These are phyloP conservation scores for Drosophila kokeensis DNA, from an alignment of 2,888 invertebrate genomes.

Conservation along the genomic window DNA sequence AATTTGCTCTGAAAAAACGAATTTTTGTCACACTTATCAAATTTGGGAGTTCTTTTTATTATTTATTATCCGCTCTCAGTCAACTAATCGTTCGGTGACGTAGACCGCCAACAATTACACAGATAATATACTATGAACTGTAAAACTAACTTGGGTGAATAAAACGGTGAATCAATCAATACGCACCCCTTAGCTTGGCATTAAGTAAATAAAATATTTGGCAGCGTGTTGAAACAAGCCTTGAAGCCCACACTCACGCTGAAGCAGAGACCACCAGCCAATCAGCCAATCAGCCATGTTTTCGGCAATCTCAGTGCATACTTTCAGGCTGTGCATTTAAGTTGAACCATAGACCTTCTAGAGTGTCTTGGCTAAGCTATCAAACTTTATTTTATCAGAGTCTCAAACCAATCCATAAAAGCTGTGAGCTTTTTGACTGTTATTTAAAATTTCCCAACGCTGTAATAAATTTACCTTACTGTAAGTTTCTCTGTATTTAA, in stretches of 20 bases:
- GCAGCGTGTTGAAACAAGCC: background rate
- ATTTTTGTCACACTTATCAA: background rate
- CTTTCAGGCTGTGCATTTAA: background rate
- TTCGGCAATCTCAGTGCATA: background rate
- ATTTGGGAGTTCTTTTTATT: background rate
- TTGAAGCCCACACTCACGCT: background rate
- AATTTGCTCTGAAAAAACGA: background rate
- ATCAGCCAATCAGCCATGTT: background rate
- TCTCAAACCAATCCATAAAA: background rate
- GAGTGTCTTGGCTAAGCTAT: slow-evolving; percentile 1
- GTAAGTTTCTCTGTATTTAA: background rate
- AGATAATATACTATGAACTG: background rate
- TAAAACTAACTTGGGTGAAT: background rate
- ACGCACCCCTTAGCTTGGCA: background rate
- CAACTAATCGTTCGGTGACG: background rate
- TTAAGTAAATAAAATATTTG: background rate
- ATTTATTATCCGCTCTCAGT: no score
- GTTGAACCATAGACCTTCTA: background rate
- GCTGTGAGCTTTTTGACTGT: background rate
- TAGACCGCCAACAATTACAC: background rate
- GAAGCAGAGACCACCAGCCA: background rate
- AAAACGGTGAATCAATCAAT: background rate
- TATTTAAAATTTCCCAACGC: background rate
- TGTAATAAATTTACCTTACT: background rate
- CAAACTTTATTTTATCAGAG: background rate